Percentiles rank a stretch among this genome's conserved stretches.
phyloP scores from a whole-genome alignment of 92 coral and sea anemone genomes.

The Zoanthus gigantus region DNA sequence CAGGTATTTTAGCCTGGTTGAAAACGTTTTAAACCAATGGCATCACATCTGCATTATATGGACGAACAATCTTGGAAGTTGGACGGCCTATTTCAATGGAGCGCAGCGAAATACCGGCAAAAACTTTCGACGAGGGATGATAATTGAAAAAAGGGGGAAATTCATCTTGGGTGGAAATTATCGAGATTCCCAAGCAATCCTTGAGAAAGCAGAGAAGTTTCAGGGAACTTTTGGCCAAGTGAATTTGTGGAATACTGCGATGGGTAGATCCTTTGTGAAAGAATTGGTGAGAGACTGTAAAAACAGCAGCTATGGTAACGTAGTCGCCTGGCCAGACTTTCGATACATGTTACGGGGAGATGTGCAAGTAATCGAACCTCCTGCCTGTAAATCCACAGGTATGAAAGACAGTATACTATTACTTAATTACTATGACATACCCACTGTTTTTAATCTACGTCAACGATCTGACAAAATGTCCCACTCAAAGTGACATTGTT shows the following conservation, averaged over 20 bases:
- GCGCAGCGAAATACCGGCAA: not conserved
- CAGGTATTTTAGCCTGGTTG: not conserved
- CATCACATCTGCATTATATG: conserved; percentile 2
- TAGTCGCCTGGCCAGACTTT: conserved; percentile 17
- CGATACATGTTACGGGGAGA: conserved; percentile 13
- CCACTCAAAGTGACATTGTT: too few relatives aligned
- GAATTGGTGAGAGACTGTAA: not conserved
- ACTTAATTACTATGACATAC: too few relatives aligned
- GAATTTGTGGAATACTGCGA: not conserved
- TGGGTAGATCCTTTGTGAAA: not conserved
- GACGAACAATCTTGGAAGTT: not conserved
- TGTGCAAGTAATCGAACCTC: not conserved
- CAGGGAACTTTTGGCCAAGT: conserved; percentile 22
- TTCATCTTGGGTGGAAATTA: conserved; percentile 2
- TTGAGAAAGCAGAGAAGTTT: not conserved
- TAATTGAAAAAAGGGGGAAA: not conserved
- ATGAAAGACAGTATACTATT: too few relatives aligned
- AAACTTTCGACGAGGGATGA: not conserved
- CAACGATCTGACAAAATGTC: too few relatives aligned
- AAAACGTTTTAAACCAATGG: not conserved
- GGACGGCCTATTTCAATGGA: conserved; percentile 23
- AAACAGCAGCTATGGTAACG: not conserved
- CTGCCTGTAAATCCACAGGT: not conserved
- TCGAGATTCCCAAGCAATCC: too few relatives aligned
- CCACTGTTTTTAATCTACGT: too few relatives aligned